These are phyloP conservation scores for Cacatua alba DNA, from an alignment of 2,113 vertebrate genomes.

Conservation along the genomic window DNA sequence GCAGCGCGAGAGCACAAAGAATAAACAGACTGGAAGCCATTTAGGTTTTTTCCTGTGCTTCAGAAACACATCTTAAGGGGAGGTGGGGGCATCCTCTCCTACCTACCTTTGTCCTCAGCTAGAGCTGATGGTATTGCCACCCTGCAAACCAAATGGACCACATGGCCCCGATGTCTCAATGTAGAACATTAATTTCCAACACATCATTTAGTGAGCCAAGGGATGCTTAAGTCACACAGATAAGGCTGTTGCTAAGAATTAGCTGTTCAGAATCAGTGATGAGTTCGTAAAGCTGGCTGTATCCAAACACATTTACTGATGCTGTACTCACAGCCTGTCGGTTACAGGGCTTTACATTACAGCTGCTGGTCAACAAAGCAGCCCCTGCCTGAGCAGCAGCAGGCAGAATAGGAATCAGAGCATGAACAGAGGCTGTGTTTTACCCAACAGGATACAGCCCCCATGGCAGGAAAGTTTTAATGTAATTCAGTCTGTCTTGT, in stretches of 20 bases:
- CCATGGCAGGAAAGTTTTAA: neutral
- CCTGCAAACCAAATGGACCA: neutral
- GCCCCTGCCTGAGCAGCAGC: slow-evolving; percentile 5
- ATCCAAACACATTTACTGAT: neutral
- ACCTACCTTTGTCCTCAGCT: neutral
- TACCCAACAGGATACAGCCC: neutral
- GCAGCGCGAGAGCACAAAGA: slow-evolving; percentile 29
- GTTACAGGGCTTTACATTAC: neutral
- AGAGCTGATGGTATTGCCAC: neutral
- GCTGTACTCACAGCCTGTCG: neutral
- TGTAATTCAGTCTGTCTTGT: neutral
- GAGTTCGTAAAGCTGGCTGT: neutral
- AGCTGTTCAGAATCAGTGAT: neutral
- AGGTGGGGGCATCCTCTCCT: neutral
- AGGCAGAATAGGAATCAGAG: neutral
- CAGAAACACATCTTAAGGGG: neutral
- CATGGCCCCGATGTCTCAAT: neutral
- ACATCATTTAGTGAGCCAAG: neutral
- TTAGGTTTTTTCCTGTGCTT: neutral
- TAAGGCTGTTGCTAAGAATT: slow-evolving; percentile 7
- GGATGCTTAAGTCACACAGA: neutral
- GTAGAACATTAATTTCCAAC: neutral
- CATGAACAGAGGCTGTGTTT: neutral
- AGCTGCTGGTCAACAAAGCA: slow-evolving; percentile 3
- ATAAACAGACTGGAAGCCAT: slow-evolving; percentile 4